phyloP scores from a whole-genome alignment of 2,113 vertebrate species.

The Xiphophorus couchianus region DNA sequence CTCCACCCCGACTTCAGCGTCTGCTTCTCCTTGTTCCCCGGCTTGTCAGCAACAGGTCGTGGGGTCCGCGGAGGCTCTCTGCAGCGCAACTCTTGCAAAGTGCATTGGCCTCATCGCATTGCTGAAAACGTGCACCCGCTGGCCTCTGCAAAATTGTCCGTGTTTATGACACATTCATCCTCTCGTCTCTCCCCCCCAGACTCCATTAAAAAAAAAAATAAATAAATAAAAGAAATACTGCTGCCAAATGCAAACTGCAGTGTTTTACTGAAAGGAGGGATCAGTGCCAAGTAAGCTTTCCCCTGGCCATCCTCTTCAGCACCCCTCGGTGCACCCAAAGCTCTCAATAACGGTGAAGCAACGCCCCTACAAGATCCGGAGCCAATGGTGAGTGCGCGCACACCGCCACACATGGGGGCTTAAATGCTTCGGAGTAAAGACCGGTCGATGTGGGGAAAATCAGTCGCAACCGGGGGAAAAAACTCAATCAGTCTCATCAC shows the following conservation, averaged over 20 bases:
- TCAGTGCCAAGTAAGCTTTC: constrained; percentile 78
- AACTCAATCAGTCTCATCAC: too few relatives aligned
- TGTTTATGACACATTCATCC: constrained; percentile 69
- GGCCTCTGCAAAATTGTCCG: constrained; percentile 45
- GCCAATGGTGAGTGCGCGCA: constrained; percentile 73
- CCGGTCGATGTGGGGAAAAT: not conserved
- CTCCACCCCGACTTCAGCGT: not conserved
- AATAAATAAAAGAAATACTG: constrained; percentile 9
- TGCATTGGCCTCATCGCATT: constrained; percentile 79
- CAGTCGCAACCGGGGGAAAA: not conserved
- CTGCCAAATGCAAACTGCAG: constrained; percentile 62
- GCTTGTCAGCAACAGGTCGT: constrained; percentile 81
- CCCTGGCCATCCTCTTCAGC: constrained; percentile 77
- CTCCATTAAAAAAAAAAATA: not conserved
- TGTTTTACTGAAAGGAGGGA: constrained; percentile 69
- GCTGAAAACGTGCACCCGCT: constrained; percentile 55
- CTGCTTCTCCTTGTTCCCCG: constrained; percentile 65
- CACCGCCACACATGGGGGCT: constrained; percentile 50
- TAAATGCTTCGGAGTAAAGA: constrained; percentile 12
- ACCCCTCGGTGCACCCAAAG: constrained; percentile 68
- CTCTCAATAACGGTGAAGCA: constrained; percentile 54
- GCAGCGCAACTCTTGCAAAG: constrained; percentile 74
- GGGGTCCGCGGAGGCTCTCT: constrained; percentile 74
- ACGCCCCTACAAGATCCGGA: constrained; percentile 62
- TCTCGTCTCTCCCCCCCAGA: too few relatives aligned